Conservation (phyloP, 2,888 invertebrate species). For the Sisyra nigra region DNA sequence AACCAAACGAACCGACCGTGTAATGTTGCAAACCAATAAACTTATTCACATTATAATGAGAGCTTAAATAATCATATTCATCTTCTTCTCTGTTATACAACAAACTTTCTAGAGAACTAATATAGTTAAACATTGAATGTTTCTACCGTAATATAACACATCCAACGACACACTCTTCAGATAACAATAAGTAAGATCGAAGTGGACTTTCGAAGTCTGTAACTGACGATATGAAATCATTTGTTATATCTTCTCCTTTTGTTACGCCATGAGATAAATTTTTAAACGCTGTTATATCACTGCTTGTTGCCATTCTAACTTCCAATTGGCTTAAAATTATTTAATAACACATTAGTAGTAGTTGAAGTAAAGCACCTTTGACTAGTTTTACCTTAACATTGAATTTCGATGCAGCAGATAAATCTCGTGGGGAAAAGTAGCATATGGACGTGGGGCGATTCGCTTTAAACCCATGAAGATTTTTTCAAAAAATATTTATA, state of each 20-base stretch:
- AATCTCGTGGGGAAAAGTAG: conserved; percentile 27
- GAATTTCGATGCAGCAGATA: conserved; percentile 27
- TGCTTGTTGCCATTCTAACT: not conserved
- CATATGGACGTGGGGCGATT: conserved; percentile 21
- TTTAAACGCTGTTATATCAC: not conserved
- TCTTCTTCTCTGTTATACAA: conserved; percentile 19
- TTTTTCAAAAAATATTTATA: conserved; percentile 14
- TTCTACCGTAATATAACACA: conserved; percentile 32
- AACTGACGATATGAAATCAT: not conserved
- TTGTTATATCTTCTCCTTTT: not conserved
- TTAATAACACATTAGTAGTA: not conserved
- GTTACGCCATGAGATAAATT: not conserved
- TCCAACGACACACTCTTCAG: conserved; percentile 31
- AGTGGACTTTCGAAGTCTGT: conserved; percentile 12
- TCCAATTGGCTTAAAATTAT: conserved; percentile 1
- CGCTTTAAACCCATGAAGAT: conserved; percentile 14
- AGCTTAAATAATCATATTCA: conserved; percentile 21
- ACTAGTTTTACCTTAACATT: conserved; percentile 12
- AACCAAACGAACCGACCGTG: conserved; percentile 22
- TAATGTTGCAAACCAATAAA: conserved; percentile 21
- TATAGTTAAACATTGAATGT: not conserved
- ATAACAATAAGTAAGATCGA: conserved; percentile 25
- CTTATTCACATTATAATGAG: conserved; percentile 25
- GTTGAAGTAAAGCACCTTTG: not conserved
- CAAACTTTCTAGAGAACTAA: not conserved